Percentiles rank a stretch among this genome's conserved stretches.
phyloP scores from a whole-genome alignment of 2,888 invertebrate species.

The Lepas anatifera region DNA sequence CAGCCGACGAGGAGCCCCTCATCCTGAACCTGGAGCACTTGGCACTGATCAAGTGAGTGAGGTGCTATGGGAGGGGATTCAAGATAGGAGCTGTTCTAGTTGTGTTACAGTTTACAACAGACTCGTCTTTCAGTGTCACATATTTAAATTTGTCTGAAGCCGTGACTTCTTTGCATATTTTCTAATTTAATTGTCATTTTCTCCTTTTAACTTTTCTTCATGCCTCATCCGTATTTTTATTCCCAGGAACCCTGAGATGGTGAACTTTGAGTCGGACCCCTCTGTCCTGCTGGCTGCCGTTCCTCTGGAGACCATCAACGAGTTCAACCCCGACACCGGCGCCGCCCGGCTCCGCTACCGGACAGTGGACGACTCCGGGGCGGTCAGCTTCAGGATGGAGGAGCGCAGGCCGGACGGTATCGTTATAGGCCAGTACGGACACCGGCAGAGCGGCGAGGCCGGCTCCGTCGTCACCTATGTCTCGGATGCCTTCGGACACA shows the following conservation, averaged over 20 bases:
- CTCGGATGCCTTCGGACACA: neutral
- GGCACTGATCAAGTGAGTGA: neutral
- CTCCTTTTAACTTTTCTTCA: no score
- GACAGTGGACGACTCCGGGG: neutral
- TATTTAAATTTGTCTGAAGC: no score
- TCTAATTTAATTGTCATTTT: no score
- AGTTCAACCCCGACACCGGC: neutral
- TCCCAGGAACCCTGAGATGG: no score
- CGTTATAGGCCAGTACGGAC: neutral
- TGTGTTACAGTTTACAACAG: no score
- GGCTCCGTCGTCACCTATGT: neutral
- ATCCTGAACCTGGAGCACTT: neutral
- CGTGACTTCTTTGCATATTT: no score
- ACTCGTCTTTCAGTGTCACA: no score
- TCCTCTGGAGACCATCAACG: neutral
- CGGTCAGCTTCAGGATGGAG: neutral
- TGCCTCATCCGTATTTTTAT: no score
- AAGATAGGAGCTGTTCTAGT: no score
- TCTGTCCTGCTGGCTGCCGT: neutral
- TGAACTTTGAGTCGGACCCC: neutral
- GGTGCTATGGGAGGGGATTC: no score
- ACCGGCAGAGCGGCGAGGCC: no score
- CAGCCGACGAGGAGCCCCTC: neutral
- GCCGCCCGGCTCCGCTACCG: slow-evolving; percentile 2
- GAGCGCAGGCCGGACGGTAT: neutral